Conservation (phyloP, 1,140 invertebrate species). For the Mizuhopecten yessoensis region DNA sequence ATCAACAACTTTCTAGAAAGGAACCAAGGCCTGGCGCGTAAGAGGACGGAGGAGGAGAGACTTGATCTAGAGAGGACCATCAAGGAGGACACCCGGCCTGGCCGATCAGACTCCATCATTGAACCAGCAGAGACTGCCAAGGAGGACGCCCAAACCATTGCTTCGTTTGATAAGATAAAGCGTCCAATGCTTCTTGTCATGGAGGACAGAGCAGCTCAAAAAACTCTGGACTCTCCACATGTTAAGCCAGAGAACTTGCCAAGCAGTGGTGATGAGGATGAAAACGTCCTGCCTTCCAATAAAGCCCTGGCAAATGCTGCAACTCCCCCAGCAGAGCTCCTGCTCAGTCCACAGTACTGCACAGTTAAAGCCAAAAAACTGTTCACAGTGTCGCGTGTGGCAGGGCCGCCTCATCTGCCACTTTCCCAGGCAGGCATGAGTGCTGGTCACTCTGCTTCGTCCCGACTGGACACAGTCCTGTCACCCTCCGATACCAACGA, state of each 20-base stretch:
- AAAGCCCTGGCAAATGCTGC: conserved; percentile 43
- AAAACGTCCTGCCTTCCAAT: neutral
- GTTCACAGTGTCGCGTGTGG: conserved; percentile 78
- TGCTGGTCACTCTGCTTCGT: neutral
- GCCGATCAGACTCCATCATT: conserved; percentile 41
- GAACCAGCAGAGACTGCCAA: neutral
- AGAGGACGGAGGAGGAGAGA: conserved; percentile 73
- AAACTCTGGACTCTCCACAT: conserved; percentile 74
- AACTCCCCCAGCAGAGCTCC: conserved; percentile 70
- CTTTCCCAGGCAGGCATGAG: neutral
- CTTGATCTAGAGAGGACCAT: conserved; percentile 52
- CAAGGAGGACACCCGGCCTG: conserved; percentile 42
- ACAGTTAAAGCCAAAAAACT: conserved; percentile 78
- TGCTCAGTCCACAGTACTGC: conserved; percentile 79
- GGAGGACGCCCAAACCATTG: conserved; percentile 61
- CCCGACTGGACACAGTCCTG: neutral
- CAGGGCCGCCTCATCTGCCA: conserved; percentile 56
- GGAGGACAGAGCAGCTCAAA: conserved; percentile 62
- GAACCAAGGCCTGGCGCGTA: conserved; percentile 72
- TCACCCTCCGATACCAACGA: conserved; percentile 42
- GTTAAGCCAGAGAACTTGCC: conserved; percentile 33
- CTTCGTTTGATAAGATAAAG: conserved; percentile 66
- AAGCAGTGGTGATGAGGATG: conserved; percentile 15
- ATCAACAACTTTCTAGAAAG: conserved; percentile 75
- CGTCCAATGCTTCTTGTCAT: conserved; percentile 69